A percentile compares a stretch with the other conserved stretches of the same genome.
These are phyloP conservation scores for Abrostola triplasia DNA, from an alignment of 2,888 invertebrate genomes.

Conservation along the genomic window DNA sequence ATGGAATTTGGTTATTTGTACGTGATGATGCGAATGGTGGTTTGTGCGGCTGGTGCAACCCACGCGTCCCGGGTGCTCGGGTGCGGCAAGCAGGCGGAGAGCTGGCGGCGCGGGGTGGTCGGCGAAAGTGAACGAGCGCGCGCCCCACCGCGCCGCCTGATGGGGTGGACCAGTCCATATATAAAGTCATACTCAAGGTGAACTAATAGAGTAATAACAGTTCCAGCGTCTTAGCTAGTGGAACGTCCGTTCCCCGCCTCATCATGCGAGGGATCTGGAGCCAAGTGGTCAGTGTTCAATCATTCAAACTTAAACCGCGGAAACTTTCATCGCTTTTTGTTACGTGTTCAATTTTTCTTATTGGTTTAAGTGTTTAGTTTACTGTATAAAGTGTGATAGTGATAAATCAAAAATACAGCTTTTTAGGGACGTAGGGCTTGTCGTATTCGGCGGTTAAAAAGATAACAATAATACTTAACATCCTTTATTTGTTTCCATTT, in stretches of 20 bases:
- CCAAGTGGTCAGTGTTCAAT: conserved; percentile 88
- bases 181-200: conserved; percentile 74
- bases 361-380: conserved; percentile 24
- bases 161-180: conserved; percentile 78
- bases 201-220: conserved; percentile 79
- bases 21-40: not conserved
- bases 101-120: conserved; percentile 59
- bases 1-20: not conserved
- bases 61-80: conserved; percentile 58
- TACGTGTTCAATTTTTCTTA: not conserved
- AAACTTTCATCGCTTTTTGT: conserved; percentile 10
- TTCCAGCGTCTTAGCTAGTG: conserved; percentile 78
- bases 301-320: conserved; percentile 34
- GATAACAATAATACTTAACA: too few relatives aligned
- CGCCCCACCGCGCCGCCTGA: conserved; percentile 69
- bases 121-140: conserved; percentile 74
- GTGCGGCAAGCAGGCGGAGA: conserved; percentile 18
- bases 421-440: too few relatives aligned
- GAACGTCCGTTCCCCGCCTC: conserved; percentile 80
- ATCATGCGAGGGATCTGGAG: conserved; percentile 89
- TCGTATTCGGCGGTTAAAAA: too few relatives aligned
- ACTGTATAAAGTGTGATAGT: conserved; percentile 27
- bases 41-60: conserved; percentile 37
- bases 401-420: not conserved
- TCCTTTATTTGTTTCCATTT: too few relatives aligned